Base-by-base conservation (phyloP, 2,797 vertebrate species). In the Tragopan temminckii region DNA sequence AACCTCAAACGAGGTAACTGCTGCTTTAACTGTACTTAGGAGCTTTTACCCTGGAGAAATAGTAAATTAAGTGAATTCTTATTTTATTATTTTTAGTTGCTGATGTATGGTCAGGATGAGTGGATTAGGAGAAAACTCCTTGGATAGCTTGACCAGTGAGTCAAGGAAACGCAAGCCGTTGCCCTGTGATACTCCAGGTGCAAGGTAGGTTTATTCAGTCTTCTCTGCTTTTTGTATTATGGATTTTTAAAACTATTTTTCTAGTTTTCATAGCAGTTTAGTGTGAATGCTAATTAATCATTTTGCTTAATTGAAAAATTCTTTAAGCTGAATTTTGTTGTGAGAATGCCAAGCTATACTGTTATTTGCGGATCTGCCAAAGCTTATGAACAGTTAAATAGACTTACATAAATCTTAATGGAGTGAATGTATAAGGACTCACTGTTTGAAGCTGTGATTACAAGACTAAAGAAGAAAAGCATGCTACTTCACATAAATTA, bases 61-160 rank as follows among this genome's bases (percentile, higher is more conserved):
- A 36, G 14, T 13, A 15, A 14, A 55, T n/a, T 58, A 55, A 80
- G 31, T 64, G 35, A 50, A 3, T 69, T 77, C 63, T 75, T 70
- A 19, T 89, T 77, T 92, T 67, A 50, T 58, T 91, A 13, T 38
- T 93, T 97, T 80, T 97, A 99, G 99, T 98, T 98, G 98, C 98
- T 99, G 98, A 99, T 98, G 98, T 98, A 87, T 97, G 97, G 95
- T 98, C 97, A 99, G 97, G 93, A 99, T 99, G 99, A 99, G 99
- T 92, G 99, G 99, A 93, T 95, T 99, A 96, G 99, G 99, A 98
- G 99, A 99, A 96, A 99, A 98, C 96, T 98, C 98, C 89, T 97
- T 99, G 98, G 99, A 99, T 97, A 98, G 98, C 9, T 95, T 99
- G 98, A 98, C 98, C 97, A 98, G 98, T 23, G 99, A 99, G 93